Evolutionary conservation across 2,888 invertebrate species (phyloP), one percentile per base, ranked within the genome.

Genomic region (Siphlonurus alternatus): DNA sequence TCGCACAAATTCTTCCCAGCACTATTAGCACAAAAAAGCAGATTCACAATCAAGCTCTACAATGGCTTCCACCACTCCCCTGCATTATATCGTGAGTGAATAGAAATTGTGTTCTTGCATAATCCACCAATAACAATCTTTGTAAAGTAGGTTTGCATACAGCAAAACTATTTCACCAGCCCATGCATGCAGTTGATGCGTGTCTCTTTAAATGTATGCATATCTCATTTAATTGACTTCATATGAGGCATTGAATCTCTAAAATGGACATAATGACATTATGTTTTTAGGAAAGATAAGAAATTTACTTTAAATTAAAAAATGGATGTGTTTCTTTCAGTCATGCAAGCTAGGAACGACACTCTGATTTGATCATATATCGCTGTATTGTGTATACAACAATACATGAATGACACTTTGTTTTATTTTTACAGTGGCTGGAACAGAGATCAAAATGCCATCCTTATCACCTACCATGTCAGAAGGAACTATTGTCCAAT

Each of bases 381-480:
- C 56, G n/a, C n/a, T n/a, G n/a, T n/a, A n/a, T n/a, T n/a, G n/a
- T n/a, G n/a, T n/a, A n/a, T n/a, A n/a, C n/a, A n/a, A n/a, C n/a
- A n/a, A n/a, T n/a, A n/a, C n/a, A n/a, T n/a, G n/a, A n/a, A n/a
- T n/a, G n/a, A n/a, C n/a, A n/a, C n/a, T n/a, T n/a, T n/a, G n/a
- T 25, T 61, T 61, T 66, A 61, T 15, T 59, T 22, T 64, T 68
- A 5, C 59, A 77, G 77, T 75, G 2, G 72, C 72, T 66, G 77
- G 77, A 10, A 75, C 73, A 64, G 74, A 75, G 67, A 65, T 80
- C 2, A 72, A 75, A 59, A 80, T 84, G 83, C 83, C 83, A 18
- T 78, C 83, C 0, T 71, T 84, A 25, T 83, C 83, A 1, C 84
- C 84, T 1, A 84, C 83, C 2, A 84, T 84, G 83, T 77, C 80